Conservation (phyloP, 2,113 vertebrate species). For the Megalops atlanticus region DNA sequence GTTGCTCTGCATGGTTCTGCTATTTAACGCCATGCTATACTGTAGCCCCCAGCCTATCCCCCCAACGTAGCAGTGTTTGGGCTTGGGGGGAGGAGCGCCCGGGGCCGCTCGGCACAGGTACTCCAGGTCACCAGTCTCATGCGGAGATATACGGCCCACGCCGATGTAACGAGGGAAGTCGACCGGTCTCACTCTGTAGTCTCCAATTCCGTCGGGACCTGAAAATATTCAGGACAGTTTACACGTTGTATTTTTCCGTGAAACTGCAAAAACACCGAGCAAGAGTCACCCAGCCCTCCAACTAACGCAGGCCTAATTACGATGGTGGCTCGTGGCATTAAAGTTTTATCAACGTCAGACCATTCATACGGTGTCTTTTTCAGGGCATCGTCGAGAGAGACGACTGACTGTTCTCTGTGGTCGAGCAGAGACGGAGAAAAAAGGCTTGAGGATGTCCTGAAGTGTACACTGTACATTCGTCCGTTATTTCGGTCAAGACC, state of each 20-base stretch:
- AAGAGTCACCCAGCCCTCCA: too few relatives aligned
- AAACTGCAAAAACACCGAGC: neutral
- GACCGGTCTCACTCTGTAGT: slow-evolving; percentile 65
- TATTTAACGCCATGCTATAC: slow-evolving; percentile 60
- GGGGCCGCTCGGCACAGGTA: slow-evolving; percentile 65
- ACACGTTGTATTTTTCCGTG: neutral
- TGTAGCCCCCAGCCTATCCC: slow-evolving; percentile 72
- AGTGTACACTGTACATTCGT: too few relatives aligned
- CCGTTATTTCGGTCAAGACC: too few relatives aligned
- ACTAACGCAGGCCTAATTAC: too few relatives aligned
- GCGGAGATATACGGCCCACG: slow-evolving; percentile 42
- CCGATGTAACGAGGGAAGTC: slow-evolving; percentile 58
- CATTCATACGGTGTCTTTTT: too few relatives aligned
- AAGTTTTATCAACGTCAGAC: neutral
- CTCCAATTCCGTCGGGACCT: slow-evolving; percentile 72
- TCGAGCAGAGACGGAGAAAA: too few relatives aligned
- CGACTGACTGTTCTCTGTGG: too few relatives aligned
- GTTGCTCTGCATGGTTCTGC: slow-evolving; percentile 53
- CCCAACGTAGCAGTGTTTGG: slow-evolving; percentile 55
- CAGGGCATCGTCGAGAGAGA: too few relatives aligned
- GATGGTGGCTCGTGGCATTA: too few relatives aligned
- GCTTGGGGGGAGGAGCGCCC: neutral
- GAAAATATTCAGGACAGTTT: slow-evolving; percentile 19
- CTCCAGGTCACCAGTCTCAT: slow-evolving; percentile 62
- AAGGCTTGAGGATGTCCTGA: too few relatives aligned